phyloP scores from a whole-genome alignment of 1,140 invertebrate species.

The Pomacea maculata region DNA sequence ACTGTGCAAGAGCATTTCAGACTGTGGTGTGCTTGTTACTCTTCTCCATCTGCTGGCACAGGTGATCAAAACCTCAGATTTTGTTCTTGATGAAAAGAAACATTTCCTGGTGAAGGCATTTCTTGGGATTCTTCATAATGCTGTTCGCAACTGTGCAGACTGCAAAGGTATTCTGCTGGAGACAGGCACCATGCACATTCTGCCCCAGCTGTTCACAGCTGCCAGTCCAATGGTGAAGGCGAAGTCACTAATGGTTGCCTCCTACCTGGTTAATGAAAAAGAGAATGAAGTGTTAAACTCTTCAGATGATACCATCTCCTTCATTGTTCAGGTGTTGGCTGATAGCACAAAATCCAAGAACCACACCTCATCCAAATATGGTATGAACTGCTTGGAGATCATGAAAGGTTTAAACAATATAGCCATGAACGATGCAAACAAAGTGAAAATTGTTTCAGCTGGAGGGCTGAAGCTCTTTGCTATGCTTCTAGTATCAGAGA shows the following conservation, averaged over 20 bases:
- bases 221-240: constrained; percentile 44
- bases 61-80: constrained; percentile 9
- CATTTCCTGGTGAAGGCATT: constrained; percentile 44
- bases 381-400: constrained; percentile 51
- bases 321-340: constrained; percentile 46
- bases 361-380: constrained; percentile 51
- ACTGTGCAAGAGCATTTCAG: constrained; percentile 18
- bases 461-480: constrained; percentile 46
- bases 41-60: constrained; percentile 11
- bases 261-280: constrained; percentile 50
- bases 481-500: constrained; percentile 32
- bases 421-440: constrained; percentile 56
- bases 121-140: constrained; percentile 46
- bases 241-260: constrained; percentile 51
- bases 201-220: constrained; percentile 31
- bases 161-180: constrained; percentile 32
- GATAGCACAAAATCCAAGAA: constrained; percentile 42
- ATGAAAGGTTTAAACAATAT: constrained; percentile 53
- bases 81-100: constrained; percentile 29
- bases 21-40: constrained; percentile 10
- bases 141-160: constrained; percentile 36
- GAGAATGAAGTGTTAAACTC: constrained; percentile 50
- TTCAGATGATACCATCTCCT: constrained; percentile 44
- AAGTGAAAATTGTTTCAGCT: constrained; percentile 44
- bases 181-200: constrained; percentile 26